phyloP scores from a whole-genome alignment of 2,888 invertebrate species.

The Cheilosia urbana region DNA sequence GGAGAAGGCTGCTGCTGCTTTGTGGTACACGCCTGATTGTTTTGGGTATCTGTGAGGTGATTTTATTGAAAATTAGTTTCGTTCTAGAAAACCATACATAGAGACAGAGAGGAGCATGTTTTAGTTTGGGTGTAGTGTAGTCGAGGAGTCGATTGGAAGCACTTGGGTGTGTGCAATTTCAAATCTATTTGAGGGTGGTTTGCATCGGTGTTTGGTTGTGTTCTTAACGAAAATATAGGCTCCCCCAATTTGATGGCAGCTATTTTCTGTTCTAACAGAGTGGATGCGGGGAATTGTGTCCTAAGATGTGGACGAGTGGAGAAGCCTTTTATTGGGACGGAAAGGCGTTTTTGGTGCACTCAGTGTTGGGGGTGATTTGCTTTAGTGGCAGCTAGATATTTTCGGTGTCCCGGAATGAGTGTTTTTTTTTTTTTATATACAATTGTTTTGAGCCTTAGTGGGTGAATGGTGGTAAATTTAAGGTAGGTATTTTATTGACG shows the following conservation, averaged over 20 bases:
- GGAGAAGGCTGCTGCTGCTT: constrained; percentile 3
- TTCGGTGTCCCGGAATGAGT: too few relatives aligned
- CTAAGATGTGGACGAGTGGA: background rate
- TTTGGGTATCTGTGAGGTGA: constrained; percentile 30
- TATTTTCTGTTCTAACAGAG: background rate
- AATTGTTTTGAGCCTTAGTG: too few relatives aligned
- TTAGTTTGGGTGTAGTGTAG: background rate
- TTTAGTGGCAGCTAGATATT: too few relatives aligned
- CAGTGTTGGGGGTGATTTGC: too few relatives aligned
- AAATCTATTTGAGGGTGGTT: constrained; percentile 14
- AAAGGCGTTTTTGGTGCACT: too few relatives aligned
- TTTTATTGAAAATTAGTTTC: constrained; percentile 50
- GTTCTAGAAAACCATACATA: constrained; percentile 6
- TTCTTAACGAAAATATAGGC: background rate
- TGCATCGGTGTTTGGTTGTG: constrained; percentile 18
- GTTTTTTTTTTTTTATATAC: too few relatives aligned
- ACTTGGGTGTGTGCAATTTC: constrained; percentile 44
- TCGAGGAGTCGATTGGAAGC: constrained; percentile 50
- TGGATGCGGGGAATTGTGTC: background rate
- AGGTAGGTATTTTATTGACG: too few relatives aligned
- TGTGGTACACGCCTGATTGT: constrained; percentile 28
- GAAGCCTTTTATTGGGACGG: too few relatives aligned
- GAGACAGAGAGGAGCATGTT: constrained; percentile 44
- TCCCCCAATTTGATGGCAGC: background rate
- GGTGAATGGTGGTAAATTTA: too few relatives aligned